phyloP scores from a whole-genome alignment of 2,797 vertebrate genomes.

The Hemibagrus guttatus region DNA sequence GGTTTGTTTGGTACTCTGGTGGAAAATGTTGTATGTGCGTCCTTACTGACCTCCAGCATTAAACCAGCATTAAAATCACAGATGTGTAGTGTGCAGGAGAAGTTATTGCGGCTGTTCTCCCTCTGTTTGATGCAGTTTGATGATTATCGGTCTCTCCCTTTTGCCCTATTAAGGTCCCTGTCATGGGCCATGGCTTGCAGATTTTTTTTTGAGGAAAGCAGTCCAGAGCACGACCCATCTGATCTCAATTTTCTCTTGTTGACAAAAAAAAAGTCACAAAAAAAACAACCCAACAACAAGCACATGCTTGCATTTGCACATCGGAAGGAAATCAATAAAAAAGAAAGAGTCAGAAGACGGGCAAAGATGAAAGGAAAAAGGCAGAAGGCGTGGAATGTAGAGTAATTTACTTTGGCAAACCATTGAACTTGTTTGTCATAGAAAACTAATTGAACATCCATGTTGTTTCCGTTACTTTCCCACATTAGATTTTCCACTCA shows the following conservation, averaged over 20 bases:
- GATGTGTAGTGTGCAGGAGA: constrained; percentile 60
- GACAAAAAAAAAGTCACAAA: constrained; percentile 60
- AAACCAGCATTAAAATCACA: constrained; percentile 67
- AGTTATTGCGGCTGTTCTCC: constrained; percentile 65
- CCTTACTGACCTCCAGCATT: constrained; percentile 65
- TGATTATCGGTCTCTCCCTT: constrained; percentile 55
- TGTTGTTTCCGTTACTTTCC: constrained; percentile 28
- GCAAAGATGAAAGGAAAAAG: constrained; percentile 67
- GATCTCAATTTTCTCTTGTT: constrained; percentile 73
- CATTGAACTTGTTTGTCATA: constrained; percentile 41
- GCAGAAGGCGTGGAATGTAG: constrained; percentile 49
- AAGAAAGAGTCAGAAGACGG: constrained; percentile 52
- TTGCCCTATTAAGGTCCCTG: constrained; percentile 34
- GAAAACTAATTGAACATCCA: constrained; percentile 41
- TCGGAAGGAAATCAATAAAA: constrained; percentile 76
- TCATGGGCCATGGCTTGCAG: constrained; percentile 50
- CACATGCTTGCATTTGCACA: constrained; percentile 70
- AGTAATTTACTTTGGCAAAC: constrained; percentile 54
- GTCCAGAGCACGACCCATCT: constrained; percentile 70
- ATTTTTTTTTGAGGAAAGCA: constrained; percentile 49
- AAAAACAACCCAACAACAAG: constrained; percentile 64
- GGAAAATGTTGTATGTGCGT: constrained; percentile 65
- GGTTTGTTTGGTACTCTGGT: constrained; percentile 61
- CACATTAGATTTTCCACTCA: constrained; percentile 19
- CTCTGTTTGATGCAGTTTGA: constrained; percentile 66